Conservation (phyloP, 2,797 vertebrate species). For the Acridotheres tristis region DNA sequence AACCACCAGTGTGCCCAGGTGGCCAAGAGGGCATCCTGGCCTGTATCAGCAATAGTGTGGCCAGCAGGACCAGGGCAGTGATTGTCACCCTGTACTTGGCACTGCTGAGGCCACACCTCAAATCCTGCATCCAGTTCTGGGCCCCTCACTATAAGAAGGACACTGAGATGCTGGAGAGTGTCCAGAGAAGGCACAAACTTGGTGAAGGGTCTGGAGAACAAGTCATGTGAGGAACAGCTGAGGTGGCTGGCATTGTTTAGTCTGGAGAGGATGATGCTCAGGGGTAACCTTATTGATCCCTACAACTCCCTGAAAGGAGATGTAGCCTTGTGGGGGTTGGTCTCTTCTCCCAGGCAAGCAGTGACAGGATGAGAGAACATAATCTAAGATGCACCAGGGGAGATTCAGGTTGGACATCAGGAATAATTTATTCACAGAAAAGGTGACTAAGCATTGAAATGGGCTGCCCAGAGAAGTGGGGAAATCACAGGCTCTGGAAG, state of each 20-base stretch:
- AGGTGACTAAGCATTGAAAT: neutral
- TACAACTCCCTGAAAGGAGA: neutral
- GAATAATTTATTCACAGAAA: neutral
- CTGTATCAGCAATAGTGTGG: neutral
- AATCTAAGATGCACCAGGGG: neutral
- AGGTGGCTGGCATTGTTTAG: fast-evolving
- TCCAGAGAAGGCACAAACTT: neutral
- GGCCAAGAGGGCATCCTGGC: neutral
- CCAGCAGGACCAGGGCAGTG: fast-evolving
- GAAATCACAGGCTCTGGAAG: fast-evolving
- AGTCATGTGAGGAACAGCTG: fast-evolving
- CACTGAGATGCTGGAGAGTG: fast-evolving
- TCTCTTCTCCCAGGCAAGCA: neutral
- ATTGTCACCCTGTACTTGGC: fast-evolving
- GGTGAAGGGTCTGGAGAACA: neutral
- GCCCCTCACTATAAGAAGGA: neutral
- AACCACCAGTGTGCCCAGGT: neutral
- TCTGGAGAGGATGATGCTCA: neutral
- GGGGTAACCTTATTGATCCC: fast-evolving
- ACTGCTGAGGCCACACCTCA: neutral
- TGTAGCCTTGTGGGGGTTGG: fast-evolving
- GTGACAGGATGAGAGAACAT: neutral
- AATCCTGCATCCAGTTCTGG: neutral
- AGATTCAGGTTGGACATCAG: neutral
- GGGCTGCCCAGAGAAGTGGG: neutral